These are phyloP conservation scores for Echiichthys vipera DNA, from an alignment of 2,797 vertebrate genomes.

Conservation along the genomic window DNA sequence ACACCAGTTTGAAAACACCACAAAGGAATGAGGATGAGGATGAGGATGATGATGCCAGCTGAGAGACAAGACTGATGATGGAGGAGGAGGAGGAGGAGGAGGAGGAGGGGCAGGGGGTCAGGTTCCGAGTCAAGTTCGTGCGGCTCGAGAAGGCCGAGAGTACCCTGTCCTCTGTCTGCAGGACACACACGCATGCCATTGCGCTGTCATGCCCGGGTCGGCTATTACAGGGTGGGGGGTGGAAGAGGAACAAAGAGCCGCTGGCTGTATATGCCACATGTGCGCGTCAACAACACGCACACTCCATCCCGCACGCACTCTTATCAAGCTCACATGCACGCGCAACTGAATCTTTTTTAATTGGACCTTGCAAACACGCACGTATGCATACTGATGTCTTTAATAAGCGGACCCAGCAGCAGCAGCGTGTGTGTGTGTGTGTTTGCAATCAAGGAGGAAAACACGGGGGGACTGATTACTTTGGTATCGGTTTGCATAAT, in stretches of 20 bases:
- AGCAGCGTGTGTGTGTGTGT: conserved; percentile 1
- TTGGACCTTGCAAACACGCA: background rate
- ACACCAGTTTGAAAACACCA: conserved; percentile 9
- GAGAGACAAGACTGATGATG: background rate
- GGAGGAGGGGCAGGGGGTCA: background rate
- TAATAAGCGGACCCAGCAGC: background rate
- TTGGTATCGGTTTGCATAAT: conserved; percentile 9
- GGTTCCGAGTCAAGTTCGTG: conserved; percentile 50
- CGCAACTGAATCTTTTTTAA: background rate
- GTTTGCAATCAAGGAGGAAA: conserved; percentile 1
- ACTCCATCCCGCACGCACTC: conserved; percentile 8
- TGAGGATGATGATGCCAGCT: background rate
- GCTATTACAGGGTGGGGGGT: background rate
- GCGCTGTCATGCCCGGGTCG: conserved; percentile 45
- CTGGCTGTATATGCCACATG: conserved; percentile 75
- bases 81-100: background rate
- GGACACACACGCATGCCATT: conserved; percentile 1
- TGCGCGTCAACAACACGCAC: conserved; percentile 72
- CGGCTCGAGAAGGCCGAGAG: conserved; percentile 42
- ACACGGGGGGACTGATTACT: conserved; percentile 18
- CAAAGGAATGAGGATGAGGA: conserved; percentile 36
- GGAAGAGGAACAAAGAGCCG: conserved; percentile 72
- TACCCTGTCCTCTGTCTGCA: conserved; percentile 48
- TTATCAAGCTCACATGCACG: background rate
- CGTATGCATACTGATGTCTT: background rate